Percentiles rank a stretch among this genome's conserved stretches.
Evolutionary conservation across 2,113 vertebrate genomes (phyloP).

Genomic region (Chaenocephalus aceratus): DNA sequence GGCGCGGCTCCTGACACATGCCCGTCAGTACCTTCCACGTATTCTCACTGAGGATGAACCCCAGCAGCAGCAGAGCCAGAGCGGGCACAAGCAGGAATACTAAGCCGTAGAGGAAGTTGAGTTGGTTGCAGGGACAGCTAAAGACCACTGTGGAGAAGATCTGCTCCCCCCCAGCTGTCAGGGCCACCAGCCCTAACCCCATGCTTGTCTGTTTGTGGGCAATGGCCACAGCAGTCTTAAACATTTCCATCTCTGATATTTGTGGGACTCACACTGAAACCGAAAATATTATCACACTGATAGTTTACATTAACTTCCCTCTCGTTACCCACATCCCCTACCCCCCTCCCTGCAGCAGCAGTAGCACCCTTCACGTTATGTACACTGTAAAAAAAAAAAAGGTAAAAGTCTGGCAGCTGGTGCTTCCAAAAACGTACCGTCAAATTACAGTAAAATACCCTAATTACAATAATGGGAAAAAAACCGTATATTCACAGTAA

Average conservation of each 20-base stretch:
- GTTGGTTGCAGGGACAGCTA: slow-evolving; percentile 85
- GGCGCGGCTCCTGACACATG: slow-evolving; percentile 33
- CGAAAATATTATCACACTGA: not conserved
- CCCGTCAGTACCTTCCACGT: slow-evolving; percentile 82
- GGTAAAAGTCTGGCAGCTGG: too few relatives aligned
- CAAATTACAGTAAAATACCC: too few relatives aligned
- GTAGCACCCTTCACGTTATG: not conserved
- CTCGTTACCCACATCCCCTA: not conserved
- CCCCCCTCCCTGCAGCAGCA: too few relatives aligned
- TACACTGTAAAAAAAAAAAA: too few relatives aligned
- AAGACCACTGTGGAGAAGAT: slow-evolving; percentile 83
- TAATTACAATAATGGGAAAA: too few relatives aligned
- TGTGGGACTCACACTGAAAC: not conserved
- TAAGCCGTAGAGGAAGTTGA: slow-evolving; percentile 80
- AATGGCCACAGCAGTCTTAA: slow-evolving; percentile 63
- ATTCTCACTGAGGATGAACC: slow-evolving; percentile 72
- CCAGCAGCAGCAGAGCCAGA: slow-evolving; percentile 81
- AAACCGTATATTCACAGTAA: too few relatives aligned
- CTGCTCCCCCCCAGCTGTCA: slow-evolving; percentile 80
- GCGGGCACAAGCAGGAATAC: slow-evolving; percentile 87
- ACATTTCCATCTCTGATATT: slow-evolving; percentile 77
- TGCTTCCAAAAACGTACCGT: too few relatives aligned
- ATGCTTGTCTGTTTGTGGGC: slow-evolving; percentile 64
- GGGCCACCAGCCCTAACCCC: slow-evolving; percentile 75
- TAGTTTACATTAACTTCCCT: slow-evolving; percentile 42